A percentile compares a stretch with the other conserved stretches of the same genome.
phyloP scores from a whole-genome alignment of 2,113 vertebrate genomes.

The Kryptolebias marmoratus region DNA sequence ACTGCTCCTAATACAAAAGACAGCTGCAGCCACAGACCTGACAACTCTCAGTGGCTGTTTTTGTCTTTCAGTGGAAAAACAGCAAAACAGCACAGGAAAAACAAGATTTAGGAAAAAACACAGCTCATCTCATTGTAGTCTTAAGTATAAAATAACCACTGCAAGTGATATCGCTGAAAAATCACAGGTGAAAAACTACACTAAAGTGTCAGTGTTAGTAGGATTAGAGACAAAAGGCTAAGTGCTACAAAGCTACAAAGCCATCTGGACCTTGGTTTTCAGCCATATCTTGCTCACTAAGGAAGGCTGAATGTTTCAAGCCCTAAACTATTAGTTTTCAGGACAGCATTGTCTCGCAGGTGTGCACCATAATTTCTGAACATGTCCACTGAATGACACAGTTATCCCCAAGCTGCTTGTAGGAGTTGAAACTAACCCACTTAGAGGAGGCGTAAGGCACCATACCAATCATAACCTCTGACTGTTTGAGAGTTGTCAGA shows the following conservation, averaged over 20 bases:
- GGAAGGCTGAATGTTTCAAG: constrained; percentile 20
- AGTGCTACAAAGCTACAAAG: not conserved
- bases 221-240: constrained; percentile 17
- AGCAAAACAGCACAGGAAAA: constrained; percentile 8
- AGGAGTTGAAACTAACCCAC: constrained; percentile 6
- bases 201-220: constrained; percentile 33
- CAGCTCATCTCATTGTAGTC: constrained; percentile 12
- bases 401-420: not conserved
- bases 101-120: not conserved
- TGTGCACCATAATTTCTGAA: constrained; percentile 51
- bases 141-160: not conserved
- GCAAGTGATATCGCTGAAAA: not conserved
- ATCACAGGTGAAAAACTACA: constrained; percentile 16
- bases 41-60: constrained; percentile 11
- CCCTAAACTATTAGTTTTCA: constrained; percentile 5
- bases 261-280: not conserved
- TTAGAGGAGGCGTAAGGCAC: not conserved
- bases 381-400: constrained; percentile 1
- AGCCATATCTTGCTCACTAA: not conserved
- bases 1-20: constrained; percentile 52
- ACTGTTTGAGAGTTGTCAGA: too few species aligned
- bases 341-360: constrained; percentile 27
- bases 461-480: too few species aligned
- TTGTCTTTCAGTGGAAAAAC: constrained; percentile 2
- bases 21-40: constrained; percentile 30